Conservation (phyloP, 2,113 vertebrate species). For the Pygathrix nemaeus region DNA sequence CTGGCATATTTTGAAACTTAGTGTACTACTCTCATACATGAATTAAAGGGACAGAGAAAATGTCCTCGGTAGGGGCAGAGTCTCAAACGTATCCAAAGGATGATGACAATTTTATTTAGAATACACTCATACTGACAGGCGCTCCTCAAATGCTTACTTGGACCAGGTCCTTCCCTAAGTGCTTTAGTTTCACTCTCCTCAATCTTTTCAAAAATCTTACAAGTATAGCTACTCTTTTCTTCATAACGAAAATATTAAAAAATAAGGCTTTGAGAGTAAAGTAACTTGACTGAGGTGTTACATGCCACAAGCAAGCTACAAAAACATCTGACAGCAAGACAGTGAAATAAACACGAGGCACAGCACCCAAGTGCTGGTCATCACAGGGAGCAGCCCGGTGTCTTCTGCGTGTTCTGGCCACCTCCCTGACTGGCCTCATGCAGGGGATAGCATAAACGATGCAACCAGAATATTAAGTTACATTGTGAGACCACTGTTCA, state of each 20-base stretch:
- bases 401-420: accelerated
- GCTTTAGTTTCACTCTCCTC: too few relatives aligned
- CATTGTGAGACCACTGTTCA: too few relatives aligned
- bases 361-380: accelerated
- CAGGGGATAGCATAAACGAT: accelerated
- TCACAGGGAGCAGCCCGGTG: too few relatives aligned
- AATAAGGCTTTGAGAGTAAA: not conserved
- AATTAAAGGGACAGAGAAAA: not conserved
- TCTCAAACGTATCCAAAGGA: not conserved
- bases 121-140: accelerated
- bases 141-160: too few relatives aligned
- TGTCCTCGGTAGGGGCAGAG: not conserved
- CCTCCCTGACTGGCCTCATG: accelerated
- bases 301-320: not conserved
- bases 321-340: not conserved
- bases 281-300: not conserved
- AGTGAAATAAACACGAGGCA: not conserved
- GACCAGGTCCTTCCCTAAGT: accelerated
- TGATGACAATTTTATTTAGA: too few relatives aligned
- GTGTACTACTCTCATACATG: not conserved
- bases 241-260: too few relatives aligned
- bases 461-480: too few relatives aligned
- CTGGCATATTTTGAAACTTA: not conserved
- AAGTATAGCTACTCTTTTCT: not conserved
- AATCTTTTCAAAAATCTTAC: not conserved